Evolutionary conservation across 2,797 vertebrate species (phyloP), one percentile per base, ranked within the genome.

Genomic region (Alosa sapidissima): DNA sequence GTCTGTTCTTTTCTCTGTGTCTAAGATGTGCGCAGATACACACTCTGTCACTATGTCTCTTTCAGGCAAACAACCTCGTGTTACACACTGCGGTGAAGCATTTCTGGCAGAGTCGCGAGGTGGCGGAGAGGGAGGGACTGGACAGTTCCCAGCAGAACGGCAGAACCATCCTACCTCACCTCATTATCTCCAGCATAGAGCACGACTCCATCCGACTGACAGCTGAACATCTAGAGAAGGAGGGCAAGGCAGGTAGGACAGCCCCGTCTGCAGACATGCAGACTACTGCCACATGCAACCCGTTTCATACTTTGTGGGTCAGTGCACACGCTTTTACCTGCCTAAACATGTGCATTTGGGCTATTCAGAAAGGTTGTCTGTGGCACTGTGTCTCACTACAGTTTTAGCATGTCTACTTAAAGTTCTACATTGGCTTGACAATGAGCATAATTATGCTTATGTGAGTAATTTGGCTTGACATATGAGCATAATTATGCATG

Each of bases 41-140:
- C 24, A 33, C 62, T 36, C 28, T 82, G 24, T 33, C 33, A 10
- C 60, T 7, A 5, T 0, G 82, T 86, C 8, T 84, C 36, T 89
- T 88, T 84, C 91, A 99, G 98, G 96, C 97, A 0, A 99, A 99
- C 88, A 99, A 99, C 84, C 91, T 98, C 90, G 97, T 98, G 78
- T 94, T 99, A 85, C 96, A 97, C 84, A 97, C 95, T 0, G 95
- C 93, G 5, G 9, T 97, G 81, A 95, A 94, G 85, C 91, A 97
- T 83, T 98, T 96, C 92, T 91, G 60, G 0, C 90, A 92, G 5
- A 91, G n/a, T 88, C 87, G 84, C 51, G 28, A 55, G 13, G 83
- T 88, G 13, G 81, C 88, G 3, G 65, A 88, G 33, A n/a, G 0
- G 45, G 84, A 51, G 5, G 83, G 84, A 11, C 86, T 84, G 0